Evolutionary conservation across 2,113 vertebrate species (phyloP).

Genomic region (Isichthys henryi): DNA sequence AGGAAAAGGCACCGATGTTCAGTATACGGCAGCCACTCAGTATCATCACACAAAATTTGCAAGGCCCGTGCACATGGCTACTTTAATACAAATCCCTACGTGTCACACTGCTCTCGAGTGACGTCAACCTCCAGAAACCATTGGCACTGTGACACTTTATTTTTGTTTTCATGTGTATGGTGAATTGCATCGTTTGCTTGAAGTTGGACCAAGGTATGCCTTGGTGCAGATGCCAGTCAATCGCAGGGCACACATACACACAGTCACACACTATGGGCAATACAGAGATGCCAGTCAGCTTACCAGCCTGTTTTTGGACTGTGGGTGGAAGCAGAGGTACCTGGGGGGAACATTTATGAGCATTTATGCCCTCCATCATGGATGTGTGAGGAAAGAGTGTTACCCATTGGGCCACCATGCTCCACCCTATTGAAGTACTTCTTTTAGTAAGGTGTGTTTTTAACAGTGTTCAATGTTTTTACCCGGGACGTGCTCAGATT

Average conservation of each 20-base stretch:
- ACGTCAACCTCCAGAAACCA: too few relatives aligned
- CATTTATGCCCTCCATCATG: background rate
- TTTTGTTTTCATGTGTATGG: too few relatives aligned
- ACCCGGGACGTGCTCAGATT: background rate
- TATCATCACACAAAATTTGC: too few relatives aligned
- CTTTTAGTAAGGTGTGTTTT: background rate
- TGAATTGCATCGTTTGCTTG: too few relatives aligned
- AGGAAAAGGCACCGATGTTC: too few relatives aligned
- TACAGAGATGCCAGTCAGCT: background rate
- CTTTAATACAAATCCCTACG: too few relatives aligned
- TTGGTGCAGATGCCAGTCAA: background rate
- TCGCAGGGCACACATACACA: background rate
- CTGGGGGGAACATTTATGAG: background rate
- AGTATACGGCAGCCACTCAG: too few relatives aligned
- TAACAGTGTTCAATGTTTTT: background rate
- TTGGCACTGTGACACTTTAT: too few relatives aligned
- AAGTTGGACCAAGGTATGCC: background rate
- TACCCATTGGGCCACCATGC: background rate
- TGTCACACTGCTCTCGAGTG: too few relatives aligned
- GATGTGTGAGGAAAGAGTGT: too few relatives aligned
- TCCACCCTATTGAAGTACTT: background rate
- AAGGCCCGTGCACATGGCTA: too few relatives aligned
- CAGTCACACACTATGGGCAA: background rate
- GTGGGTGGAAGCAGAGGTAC: background rate
- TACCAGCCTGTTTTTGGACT: background rate